These are phyloP conservation scores for Danaus plexippus DNA, from an alignment of 1,140 invertebrate species.

Conservation along the genomic window DNA sequence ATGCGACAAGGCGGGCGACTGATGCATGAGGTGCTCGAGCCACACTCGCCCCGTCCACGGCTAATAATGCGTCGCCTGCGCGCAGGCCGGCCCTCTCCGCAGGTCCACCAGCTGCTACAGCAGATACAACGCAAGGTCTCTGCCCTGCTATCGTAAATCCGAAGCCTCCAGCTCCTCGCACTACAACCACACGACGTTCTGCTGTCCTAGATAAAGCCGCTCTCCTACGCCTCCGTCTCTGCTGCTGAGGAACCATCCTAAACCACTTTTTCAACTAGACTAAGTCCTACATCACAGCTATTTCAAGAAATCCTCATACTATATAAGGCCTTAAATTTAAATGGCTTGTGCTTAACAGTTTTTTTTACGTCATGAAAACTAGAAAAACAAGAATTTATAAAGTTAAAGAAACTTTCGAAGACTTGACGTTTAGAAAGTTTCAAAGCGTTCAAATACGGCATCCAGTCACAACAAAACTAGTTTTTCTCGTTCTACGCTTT, in stretches of 20 bases:
- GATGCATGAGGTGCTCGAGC: constrained; percentile 92
- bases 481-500: constrained; percentile 28
- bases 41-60: constrained; percentile 92
- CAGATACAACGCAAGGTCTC: constrained; percentile 59
- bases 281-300: constrained; percentile 6
- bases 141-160: constrained; percentile 64
- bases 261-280: constrained; percentile 12
- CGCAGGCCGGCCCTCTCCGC: constrained; percentile 83
- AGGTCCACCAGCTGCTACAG: constrained; percentile 51
- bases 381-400: constrained; percentile 58
- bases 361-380: constrained; percentile 37
- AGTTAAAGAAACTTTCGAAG: constrained; percentile 56
- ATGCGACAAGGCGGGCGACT: constrained; percentile 91
- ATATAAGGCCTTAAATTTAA: neutral
- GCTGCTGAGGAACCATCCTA: constrained; percentile 74
- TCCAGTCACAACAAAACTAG: constrained; percentile 26
- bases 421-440: constrained; percentile 67
- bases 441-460: constrained; percentile 42
- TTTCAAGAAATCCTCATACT: neutral
- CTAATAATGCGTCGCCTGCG: constrained; percentile 91
- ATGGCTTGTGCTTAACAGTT: constrained; percentile 6
- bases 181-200: constrained; percentile 88
- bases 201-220: constrained; percentile 77
- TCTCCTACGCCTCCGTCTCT: constrained; percentile 83
- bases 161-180: constrained; percentile 81